Evolutionary conservation across 2,797 vertebrate species (phyloP), one percentile per base, ranked within the genome.

Genomic region (Muscicapa comitata): DNA sequence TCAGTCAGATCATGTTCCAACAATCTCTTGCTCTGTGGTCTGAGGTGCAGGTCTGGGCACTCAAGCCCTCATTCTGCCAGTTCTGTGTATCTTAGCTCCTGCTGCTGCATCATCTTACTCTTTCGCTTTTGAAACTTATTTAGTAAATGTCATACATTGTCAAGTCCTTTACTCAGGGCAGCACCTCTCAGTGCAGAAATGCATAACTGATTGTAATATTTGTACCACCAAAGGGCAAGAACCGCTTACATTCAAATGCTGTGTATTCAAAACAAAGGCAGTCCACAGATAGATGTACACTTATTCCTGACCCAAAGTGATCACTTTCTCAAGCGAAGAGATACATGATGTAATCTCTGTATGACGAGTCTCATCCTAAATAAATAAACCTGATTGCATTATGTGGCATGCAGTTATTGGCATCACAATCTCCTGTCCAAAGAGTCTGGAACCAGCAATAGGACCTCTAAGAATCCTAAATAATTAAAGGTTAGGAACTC

Each of bases 401-500:
- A 84, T 4, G 18, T 76, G 35, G 38, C 6, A 9, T 58, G 37
- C 58, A 72, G 59, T 80, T 70, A 63, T 54, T 96, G 81, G 17
- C 53, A 51, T 59, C 58, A 38, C 68, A 83, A 17, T 82, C 85
- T 96, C 62, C 63, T 91, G 81, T 93, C 86, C 83, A 88, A 93
- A 91, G 84, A 71, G 61, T 70, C 71, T 85, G 58, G 57, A 94
- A 71, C 84, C 88, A 91, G 66, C 65, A 48, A 26, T 43, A 78
- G 86, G 58, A 95, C 51, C 67, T 74, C 23, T 37, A 80, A 86
- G 79, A 94, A 87, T 87, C 89, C 73, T 65, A 25, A 87, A 61
- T 93, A 95, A 93, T 79, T 90, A 73, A 90, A 94, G 68, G 53
- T 80, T 81, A 88, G 58, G 50, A 92, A 58, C 86, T 93, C 90